phyloP scores from a whole-genome alignment of 2,888 invertebrate species.

The Drosophila merina region DNA sequence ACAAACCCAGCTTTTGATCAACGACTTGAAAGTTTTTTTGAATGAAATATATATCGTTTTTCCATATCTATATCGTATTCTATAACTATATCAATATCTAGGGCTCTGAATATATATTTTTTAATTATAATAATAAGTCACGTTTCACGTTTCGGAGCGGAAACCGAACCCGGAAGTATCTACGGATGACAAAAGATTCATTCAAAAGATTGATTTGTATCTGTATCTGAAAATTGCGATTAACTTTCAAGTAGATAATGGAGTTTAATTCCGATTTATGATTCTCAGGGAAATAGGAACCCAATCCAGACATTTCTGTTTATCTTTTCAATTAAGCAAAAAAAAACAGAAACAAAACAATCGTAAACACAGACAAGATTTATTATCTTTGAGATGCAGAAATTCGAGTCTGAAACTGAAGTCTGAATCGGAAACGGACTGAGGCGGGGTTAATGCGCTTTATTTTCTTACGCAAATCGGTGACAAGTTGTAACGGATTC shows the following conservation, averaged over 20 bases:
- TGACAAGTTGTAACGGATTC: constrained; percentile 1
- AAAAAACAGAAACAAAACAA: too few relatives aligned
- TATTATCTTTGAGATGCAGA: neutral
- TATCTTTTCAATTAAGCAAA: neutral
- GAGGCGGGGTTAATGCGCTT: constrained; percentile 18
- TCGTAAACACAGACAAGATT: constrained; percentile 1
- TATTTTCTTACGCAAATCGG: constrained; percentile 33
- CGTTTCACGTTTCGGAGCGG: constrained; percentile 11
- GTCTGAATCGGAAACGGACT: neutral
- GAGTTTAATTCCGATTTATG: neutral
- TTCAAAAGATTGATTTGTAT: constrained; percentile 2
- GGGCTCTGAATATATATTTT: too few relatives aligned
- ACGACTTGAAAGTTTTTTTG: constrained; percentile 25
- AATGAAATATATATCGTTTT: neutral
- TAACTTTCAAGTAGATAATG: neutral
- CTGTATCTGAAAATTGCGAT: neutral
- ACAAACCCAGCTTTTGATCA: constrained; percentile 29
- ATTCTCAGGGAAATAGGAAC: constrained; percentile 1
- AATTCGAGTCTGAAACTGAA: neutral
- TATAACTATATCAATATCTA: neutral
- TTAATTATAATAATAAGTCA: neutral
- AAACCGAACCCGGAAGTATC: constrained; percentile 13
- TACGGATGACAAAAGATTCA: neutral
- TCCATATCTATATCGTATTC: too few relatives aligned
- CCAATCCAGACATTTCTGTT: neutral